A percentile compares a stretch with the other conserved stretches of the same genome.
phyloP scores from a whole-genome alignment of 1,140 invertebrate species.

The Mesaphorura yosii region DNA sequence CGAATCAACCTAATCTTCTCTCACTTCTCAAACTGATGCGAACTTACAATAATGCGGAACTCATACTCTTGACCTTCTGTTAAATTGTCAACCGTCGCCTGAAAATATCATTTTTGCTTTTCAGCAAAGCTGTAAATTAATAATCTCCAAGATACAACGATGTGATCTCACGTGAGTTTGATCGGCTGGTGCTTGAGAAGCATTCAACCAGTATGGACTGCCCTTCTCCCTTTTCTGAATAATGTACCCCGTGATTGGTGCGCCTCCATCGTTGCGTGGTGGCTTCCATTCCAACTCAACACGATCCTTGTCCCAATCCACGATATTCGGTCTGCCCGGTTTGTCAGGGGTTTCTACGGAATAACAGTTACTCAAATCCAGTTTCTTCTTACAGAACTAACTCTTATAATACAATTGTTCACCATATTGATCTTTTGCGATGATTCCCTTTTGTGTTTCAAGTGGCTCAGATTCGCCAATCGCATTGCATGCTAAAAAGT shows the following conservation, averaged over 20 bases:
- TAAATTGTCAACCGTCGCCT: slow-evolving; percentile 71
- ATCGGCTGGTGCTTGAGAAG: slow-evolving; percentile 64
- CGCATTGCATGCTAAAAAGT: slow-evolving; percentile 82
- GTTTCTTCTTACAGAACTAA: slow-evolving; percentile 17
- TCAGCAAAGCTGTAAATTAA: not conserved
- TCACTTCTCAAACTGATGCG: no score
- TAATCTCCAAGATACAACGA: not conserved
- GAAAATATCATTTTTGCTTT: slow-evolving; percentile 13
- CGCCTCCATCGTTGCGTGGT: slow-evolving; percentile 48
- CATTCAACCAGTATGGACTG: slow-evolving; percentile 77
- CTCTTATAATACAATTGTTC: slow-evolving; percentile 48
- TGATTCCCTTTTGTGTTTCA: slow-evolving; percentile 69
- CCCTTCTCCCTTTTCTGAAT: slow-evolving; percentile 93
- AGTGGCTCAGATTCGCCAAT: slow-evolving; percentile 89
- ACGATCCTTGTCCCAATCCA: slow-evolving; percentile 86
- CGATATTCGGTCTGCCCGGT: slow-evolving; percentile 75
- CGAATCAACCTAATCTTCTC: no score
- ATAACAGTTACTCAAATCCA: slow-evolving; percentile 17
- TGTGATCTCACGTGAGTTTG: slow-evolving; percentile 55
- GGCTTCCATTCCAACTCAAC: slow-evolving; percentile 80
- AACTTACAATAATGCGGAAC: slow-evolving; percentile 89
- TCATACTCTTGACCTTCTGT: slow-evolving; percentile 91
- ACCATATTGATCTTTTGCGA: slow-evolving; percentile 86
- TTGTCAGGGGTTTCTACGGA: slow-evolving; percentile 61
- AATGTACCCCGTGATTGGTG: slow-evolving; percentile 60